Percentiles rank a stretch among this genome's conserved stretches.
phyloP scores from a whole-genome alignment of 2,797 vertebrate genomes.

The Girardinus metallicus region DNA sequence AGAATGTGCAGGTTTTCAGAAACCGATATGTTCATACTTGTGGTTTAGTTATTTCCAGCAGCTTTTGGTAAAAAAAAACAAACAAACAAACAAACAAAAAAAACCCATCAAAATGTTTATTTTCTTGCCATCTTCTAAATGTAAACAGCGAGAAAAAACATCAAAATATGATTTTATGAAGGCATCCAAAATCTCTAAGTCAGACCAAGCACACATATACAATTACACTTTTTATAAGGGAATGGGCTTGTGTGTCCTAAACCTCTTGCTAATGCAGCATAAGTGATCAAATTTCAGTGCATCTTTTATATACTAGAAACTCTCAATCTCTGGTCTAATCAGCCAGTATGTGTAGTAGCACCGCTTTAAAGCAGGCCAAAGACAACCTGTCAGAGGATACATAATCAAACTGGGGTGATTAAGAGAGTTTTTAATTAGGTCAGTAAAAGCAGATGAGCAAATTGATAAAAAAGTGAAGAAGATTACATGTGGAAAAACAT shows the following conservation, averaged over 20 bases:
- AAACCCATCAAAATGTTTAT: neutral
- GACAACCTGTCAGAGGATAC: neutral
- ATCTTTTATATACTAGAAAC: neutral
- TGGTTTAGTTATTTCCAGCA: neutral
- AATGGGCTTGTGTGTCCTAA: neutral
- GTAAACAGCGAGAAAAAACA: neutral
- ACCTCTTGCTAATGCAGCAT: neutral
- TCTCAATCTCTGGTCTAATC: neutral
- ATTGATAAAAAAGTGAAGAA: neutral
- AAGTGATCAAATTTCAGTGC: neutral
- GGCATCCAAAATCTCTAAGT: neutral
- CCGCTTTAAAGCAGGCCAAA: neutral
- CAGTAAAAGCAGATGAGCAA: neutral
- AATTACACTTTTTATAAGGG: neutral
- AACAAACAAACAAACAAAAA: too few relatives aligned
- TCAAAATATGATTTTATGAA: neutral
- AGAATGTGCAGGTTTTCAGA: neutral
- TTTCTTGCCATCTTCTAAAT: neutral
- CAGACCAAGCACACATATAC: neutral
- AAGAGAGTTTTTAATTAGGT: conserved; percentile 1
- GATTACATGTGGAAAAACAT: conserved; percentile 12
- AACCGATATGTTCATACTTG: neutral
- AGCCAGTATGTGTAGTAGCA: neutral
- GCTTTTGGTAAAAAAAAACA: neutral
- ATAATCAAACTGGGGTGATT: neutral